phyloP scores from a whole-genome alignment of 1,140 invertebrate genomes.

The Drosophila guanche region DNA sequence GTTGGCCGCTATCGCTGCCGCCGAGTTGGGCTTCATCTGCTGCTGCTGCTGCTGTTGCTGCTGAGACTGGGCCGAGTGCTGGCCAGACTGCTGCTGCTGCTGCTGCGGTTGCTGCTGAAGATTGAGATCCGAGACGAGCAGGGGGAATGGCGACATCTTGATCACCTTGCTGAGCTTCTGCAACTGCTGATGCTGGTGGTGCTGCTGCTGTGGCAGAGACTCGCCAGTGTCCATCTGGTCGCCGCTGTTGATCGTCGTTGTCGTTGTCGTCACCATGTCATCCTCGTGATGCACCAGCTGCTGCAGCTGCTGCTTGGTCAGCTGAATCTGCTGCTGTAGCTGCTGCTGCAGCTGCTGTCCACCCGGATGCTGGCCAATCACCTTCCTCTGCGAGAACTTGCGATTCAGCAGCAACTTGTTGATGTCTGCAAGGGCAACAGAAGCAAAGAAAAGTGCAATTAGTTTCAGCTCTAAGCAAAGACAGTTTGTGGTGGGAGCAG shows the following conservation, averaged over 20 bases:
- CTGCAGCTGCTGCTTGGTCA: slow-evolving; percentile 75
- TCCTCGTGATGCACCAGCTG: slow-evolving; percentile 68
- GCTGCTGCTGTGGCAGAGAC: slow-evolving; percentile 52
- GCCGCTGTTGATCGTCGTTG: slow-evolving; percentile 30
- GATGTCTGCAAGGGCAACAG: slow-evolving; percentile 53
- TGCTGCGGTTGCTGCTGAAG: slow-evolving; percentile 54
- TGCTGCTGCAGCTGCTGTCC: slow-evolving; percentile 47
- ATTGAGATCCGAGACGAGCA: slow-evolving; percentile 76
- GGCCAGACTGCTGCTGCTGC: slow-evolving; percentile 46
- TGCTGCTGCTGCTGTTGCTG: slow-evolving; percentile 68
- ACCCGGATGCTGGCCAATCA: slow-evolving; percentile 29
- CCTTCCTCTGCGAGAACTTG: slow-evolving; percentile 76
- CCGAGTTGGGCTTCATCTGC: slow-evolving; percentile 71
- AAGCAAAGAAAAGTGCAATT: background rate
- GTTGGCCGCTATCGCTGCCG: slow-evolving; percentile 75
- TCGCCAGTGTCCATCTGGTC: slow-evolving; percentile 57
- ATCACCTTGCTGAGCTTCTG: slow-evolving; percentile 78
- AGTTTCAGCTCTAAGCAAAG: background rate
- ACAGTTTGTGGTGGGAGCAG: too few relatives aligned
- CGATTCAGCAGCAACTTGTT: slow-evolving; percentile 77
- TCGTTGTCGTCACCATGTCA: slow-evolving; percentile 50
- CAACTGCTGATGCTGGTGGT: slow-evolving; percentile 56
- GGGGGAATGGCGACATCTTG: slow-evolving; percentile 75
- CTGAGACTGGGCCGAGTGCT: slow-evolving; percentile 9
- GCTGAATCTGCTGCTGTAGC: slow-evolving; percentile 68